phyloP scores from a whole-genome alignment of 2,888 invertebrate species.

The Hydriomena furcata region DNA sequence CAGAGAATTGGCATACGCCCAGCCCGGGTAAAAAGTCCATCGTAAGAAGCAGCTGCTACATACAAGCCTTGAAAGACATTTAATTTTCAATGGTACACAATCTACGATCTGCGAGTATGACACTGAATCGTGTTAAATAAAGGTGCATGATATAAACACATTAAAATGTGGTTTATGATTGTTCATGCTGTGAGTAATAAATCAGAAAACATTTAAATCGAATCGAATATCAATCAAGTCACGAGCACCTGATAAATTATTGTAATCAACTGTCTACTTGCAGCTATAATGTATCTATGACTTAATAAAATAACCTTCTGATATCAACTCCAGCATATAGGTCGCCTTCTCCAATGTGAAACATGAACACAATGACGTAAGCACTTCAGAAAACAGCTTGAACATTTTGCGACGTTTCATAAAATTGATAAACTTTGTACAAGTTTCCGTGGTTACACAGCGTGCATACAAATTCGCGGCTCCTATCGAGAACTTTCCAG shows the following conservation, averaged over 20 bases:
- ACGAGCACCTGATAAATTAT: constrained; percentile 25
- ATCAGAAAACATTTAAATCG: constrained; percentile 22
- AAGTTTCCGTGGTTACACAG: constrained; percentile 26
- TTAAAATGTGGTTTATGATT: constrained; percentile 20
- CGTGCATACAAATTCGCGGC: constrained; percentile 31
- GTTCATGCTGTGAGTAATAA: constrained; percentile 15
- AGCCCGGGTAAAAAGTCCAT: constrained; percentile 9
- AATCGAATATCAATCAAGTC: constrained; percentile 28
- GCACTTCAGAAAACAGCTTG: constrained; percentile 22
- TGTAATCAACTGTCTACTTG: constrained; percentile 14
- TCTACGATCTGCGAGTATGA: constrained; percentile 1
- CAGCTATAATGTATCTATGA: constrained; percentile 19
- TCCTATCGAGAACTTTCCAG: constrained; percentile 27
- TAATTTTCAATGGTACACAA: constrained; percentile 9
- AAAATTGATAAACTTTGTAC: constrained; percentile 29
- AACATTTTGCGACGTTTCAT: constrained; percentile 24
- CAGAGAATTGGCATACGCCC: constrained; percentile 18
- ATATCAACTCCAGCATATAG: constrained; percentile 19
- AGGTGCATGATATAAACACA: constrained; percentile 12
- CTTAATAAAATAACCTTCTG: constrained; percentile 19
- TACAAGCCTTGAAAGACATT: constrained; percentile 16
- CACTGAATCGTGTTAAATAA: constrained; percentile 10
- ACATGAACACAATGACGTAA: constrained; percentile 25
- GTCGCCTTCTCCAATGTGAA: constrained; percentile 20
- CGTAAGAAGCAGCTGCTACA: constrained; percentile 16